These are phyloP conservation scores for Rhizoglyphus robini DNA, from an alignment of 1,140 invertebrate species.

Conservation along the genomic window DNA sequence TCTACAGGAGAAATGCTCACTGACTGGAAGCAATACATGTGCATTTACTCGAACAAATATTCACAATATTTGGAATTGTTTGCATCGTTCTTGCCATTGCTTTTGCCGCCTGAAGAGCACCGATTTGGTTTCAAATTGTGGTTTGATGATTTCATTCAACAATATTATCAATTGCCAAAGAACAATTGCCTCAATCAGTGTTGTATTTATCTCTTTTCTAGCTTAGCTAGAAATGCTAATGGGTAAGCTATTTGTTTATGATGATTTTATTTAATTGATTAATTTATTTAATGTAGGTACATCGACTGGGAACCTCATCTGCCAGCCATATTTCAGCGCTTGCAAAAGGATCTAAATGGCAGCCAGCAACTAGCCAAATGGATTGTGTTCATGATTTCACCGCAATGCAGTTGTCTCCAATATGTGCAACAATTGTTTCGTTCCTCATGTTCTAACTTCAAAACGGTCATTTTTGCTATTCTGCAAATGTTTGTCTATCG, in stretches of 20 bases:
- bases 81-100: constrained; percentile 33
- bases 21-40: not conserved
- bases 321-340: too few relatives aligned
- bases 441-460: too few relatives aligned
- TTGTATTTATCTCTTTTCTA: not conserved
- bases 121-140: not conserved
- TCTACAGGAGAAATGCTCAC: not conserved
- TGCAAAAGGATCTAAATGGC: too few relatives aligned
- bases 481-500: too few relatives aligned
- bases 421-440: too few relatives aligned
- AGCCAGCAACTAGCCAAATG: too few relatives aligned
- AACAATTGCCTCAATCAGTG: not conserved
- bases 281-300: constrained; percentile 33
- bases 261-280: too few relatives aligned
- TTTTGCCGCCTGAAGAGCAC: not conserved
- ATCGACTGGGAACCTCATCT: too few relatives aligned
- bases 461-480: too few relatives aligned
- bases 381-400: too few relatives aligned
- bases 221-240: not conserved
- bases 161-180: constrained; percentile 37
- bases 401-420: too few relatives aligned
- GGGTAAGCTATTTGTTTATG: too few relatives aligned
- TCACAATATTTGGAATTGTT: constrained; percentile 31
- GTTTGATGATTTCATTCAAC: not conserved
- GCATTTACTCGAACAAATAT: not conserved